Base-by-base conservation (phyloP, 2,113 vertebrate genomes). In the Arothron firmamentum region DNA sequence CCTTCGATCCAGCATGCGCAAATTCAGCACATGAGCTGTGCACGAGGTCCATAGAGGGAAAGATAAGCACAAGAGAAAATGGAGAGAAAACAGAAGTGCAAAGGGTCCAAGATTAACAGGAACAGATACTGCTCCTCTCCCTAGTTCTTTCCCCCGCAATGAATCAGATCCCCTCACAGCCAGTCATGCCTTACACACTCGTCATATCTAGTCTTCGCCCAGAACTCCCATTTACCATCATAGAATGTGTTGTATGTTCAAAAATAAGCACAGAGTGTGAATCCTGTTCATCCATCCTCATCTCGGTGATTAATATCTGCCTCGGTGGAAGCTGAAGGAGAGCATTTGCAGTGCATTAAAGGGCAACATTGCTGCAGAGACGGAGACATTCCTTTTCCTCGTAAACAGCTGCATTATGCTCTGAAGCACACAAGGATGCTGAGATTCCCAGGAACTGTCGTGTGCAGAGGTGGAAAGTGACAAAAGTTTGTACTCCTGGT, bases 1-100 rank as follows among this genome's bases (percentile, higher is more conserved):
- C 95, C 90, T 99, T 70, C 92, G 95, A 63, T 91, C 94, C 75
- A 98, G 92, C 90, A 98, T 98, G 96, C 90, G 89, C 65, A 95
- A 91, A 71, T 65, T 71, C 65, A 91, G 75, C 59, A 81, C 86
- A 58, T 96, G 83, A 94, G 61, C 47, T 6, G 8, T 17, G 19
- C 28, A 45, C 0, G 3, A 63, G 51, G 67, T 54, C 47, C 64
- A 63, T n/a, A 20, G 48, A 59, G 62, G 63, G 47, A 74, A 49
- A 18, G 20, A 45, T 7, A 28, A 20, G 43, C 34, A 48, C 23
- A 21, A 53, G 31, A 28, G 47, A 8, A 28, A 56, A 38, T 14
- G 48, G 49, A 47, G n/a, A 55, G 21, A 13, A 19, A 13, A 18
- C 47, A 62, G 45, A 48, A 50, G 50, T 16, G 15, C 56, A 53